Base-by-base conservation (phyloP, 1,140 invertebrate species). In the Adoxophyes honmai region DNA sequence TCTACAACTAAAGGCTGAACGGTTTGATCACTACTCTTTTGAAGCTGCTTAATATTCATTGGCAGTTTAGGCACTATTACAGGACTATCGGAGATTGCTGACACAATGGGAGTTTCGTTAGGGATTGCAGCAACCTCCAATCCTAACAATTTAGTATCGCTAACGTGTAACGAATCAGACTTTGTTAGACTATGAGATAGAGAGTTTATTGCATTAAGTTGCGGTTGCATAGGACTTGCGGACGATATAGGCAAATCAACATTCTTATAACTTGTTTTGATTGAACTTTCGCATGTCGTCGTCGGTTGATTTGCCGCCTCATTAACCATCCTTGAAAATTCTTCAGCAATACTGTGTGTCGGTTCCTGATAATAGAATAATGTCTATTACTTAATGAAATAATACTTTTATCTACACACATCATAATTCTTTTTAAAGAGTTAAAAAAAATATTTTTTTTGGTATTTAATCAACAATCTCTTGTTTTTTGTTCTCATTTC, bases 41-140 rank as follows among this genome's bases (percentile, higher is more conserved):
- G 78, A 48, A 71, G 61, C 70, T 78, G 75, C 62, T 84, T 86
- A 65, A 67, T 55, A 63, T 76, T 78, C 44, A 70, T 62, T 58
- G 81, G 68, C 73, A 84, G 71, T 81, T 87, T 87, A 82, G 84
- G 84, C 82, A 87, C 84, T 81, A 86, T 83, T 66, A 86, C 79
- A 67, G 84, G 84, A 78, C 78, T 87, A 38, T 86, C 78, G 53
- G 84, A 85, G 79, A 88, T 83, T 42, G 81, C 82, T 18, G 82
- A 86, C 8, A 86, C 85, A 34, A 88, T 72, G 33, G 82, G 82
- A 2, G 82, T 86, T 66, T 86, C 82, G 55, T 62, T 73, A 44
- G 68, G 21, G 66, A 77, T 75, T 57, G 65, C 68, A 55, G 69
- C 75, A 69, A 81, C 71, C 71, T 76, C 70, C 54, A 67, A 59